These are phyloP conservation scores for Ormyrus thymus DNA, from an alignment of 2,888 invertebrate species.

Conservation along the genomic window DNA sequence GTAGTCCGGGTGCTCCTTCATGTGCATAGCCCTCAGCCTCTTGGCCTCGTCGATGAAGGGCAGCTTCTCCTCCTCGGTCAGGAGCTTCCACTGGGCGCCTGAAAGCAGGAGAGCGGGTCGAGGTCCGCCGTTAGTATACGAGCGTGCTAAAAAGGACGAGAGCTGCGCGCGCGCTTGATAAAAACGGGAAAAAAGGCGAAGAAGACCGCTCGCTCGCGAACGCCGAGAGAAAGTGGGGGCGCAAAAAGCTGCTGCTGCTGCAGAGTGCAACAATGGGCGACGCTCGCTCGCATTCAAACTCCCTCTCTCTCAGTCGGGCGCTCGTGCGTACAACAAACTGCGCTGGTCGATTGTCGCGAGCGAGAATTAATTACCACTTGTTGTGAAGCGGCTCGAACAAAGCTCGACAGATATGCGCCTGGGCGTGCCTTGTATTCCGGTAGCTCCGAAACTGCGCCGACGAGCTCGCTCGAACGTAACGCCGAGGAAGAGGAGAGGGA, in stretches of 20 bases:
- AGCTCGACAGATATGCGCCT: conserved; percentile 57
- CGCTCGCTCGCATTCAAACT: not conserved
- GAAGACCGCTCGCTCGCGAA: not conserved
- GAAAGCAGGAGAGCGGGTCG: conserved; percentile 60
- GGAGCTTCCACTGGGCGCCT: conserved; percentile 97
- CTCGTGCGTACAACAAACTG: conserved; percentile 23
- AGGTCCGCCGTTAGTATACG: not conserved
- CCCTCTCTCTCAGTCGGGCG: conserved; percentile 40
- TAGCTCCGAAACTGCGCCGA: not conserved
- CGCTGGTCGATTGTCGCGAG: conserved; percentile 64
- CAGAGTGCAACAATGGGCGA: not conserved
- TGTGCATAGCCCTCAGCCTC: conserved; percentile 93
- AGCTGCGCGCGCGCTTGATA: not conserved
- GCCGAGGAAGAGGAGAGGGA: conserved; percentile 1
- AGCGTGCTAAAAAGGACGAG: not conserved
- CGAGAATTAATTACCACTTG: conserved; percentile 72
- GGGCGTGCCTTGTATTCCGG: conserved; percentile 46
- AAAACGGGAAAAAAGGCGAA: not conserved
- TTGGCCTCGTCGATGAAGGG: conserved; percentile 99
- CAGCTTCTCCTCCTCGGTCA: conserved; percentile 95
- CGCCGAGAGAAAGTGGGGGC: not conserved
- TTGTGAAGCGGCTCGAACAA: conserved; percentile 66
- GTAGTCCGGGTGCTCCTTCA: conserved; percentile 96
- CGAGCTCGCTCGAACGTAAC: conserved; percentile 1
- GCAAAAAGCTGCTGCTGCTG: not conserved